A percentile compares a stretch with the other conserved stretches of the same genome.
Conservation (phyloP, 2,888 invertebrate species). For the Philereme transversata region DNA sequence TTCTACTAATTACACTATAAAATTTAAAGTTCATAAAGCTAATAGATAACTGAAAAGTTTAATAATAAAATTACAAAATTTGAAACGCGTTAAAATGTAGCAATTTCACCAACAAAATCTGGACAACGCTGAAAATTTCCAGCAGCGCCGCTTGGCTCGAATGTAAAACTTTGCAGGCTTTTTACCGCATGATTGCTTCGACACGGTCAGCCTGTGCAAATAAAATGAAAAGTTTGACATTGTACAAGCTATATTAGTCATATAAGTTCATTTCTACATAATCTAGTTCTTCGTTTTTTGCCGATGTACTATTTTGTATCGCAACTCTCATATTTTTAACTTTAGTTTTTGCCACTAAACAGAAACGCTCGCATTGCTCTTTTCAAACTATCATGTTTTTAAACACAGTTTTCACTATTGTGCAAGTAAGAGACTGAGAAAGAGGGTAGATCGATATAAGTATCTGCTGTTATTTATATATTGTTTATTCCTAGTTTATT, state of each 20-base stretch:
- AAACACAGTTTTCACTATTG: too few relatives aligned
- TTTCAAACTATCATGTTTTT: too few relatives aligned
- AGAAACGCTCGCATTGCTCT: too few relatives aligned
- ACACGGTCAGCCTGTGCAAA: slow-evolving; percentile 29
- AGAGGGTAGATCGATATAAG: too few relatives aligned
- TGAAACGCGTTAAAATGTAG: slow-evolving; percentile 29
- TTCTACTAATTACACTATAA: slow-evolving; percentile 16
- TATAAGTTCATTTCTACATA: too few relatives aligned
- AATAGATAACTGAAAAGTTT: slow-evolving; percentile 28
- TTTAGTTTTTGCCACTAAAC: too few relatives aligned
- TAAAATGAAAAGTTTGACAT: slow-evolving; percentile 14
- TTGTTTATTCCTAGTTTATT: too few relatives aligned
- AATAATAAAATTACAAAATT: slow-evolving; percentile 26
- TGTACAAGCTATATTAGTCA: background rate
- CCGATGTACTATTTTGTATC: too few relatives aligned
- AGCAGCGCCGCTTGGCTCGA: slow-evolving; percentile 25
- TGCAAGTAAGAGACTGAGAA: too few relatives aligned
- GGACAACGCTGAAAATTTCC: slow-evolving; percentile 33
- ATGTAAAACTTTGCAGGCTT: slow-evolving; percentile 42
- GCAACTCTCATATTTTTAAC: too few relatives aligned
- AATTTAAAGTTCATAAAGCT: slow-evolving; percentile 21
- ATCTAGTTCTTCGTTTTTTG: too few relatives aligned
- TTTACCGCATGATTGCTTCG: slow-evolving; percentile 45
- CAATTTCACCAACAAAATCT: slow-evolving; percentile 36
- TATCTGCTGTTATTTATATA: too few relatives aligned